Conservation (phyloP, 2,888 invertebrate genomes). For the Tetragonula carbonaria region DNA sequence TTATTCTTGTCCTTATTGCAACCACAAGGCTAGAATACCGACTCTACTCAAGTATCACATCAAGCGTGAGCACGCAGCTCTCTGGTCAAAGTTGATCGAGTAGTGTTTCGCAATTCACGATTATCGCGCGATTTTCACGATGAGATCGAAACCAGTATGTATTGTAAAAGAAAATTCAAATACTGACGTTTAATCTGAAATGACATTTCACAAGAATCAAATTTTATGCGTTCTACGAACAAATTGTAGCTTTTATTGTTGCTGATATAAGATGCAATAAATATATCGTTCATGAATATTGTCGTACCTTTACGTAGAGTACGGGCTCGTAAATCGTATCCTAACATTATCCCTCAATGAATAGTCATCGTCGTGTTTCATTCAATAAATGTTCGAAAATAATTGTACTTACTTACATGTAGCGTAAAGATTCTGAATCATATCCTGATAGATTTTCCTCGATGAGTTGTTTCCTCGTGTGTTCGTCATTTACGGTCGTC, state of each 20-base stretch:
- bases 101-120: background rate
- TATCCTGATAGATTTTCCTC: too few relatives aligned
- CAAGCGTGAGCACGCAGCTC: slow-evolving; percentile 68
- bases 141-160: background rate
- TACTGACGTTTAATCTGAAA: background rate
- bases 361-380: background rate
- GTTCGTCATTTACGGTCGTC: background rate
- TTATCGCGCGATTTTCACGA: background rate
- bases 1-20: slow-evolving; percentile 74
- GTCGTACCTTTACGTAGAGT: background rate
- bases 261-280: slow-evolving; percentile 26
- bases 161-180: background rate
- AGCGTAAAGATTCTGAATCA: too few relatives aligned
- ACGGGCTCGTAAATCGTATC: background rate
- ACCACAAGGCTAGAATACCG: slow-evolving; percentile 71
- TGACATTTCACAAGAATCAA: background rate
- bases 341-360: background rate
- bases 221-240: background rate
- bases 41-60: slow-evolving; percentile 75
- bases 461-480: background rate
- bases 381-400: too few relatives aligned
- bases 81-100: slow-evolving; percentile 14
- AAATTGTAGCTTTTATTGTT: slow-evolving; percentile 15
- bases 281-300: slow-evolving; percentile 32
- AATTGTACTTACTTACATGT: too few relatives aligned